Evolutionary conservation across 2,797 vertebrate genomes (phyloP).

Genomic region (Cheirogaleus major): DNA sequence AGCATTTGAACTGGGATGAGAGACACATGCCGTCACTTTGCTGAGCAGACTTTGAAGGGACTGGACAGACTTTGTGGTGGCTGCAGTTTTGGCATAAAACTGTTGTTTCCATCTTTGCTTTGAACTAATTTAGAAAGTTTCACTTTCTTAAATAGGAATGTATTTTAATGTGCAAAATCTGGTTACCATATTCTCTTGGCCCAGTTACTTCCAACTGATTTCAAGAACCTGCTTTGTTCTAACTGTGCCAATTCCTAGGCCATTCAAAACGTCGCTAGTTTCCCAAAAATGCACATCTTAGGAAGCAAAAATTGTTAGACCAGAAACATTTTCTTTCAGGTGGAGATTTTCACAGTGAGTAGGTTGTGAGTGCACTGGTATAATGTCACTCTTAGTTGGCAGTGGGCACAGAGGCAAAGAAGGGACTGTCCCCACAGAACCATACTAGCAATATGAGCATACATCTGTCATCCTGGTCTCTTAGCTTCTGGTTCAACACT

Average conservation of each 20-base stretch:
- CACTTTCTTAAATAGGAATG: slow-evolving; percentile 53
- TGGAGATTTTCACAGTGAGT: not conserved
- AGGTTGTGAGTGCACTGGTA: not conserved
- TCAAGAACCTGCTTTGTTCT: slow-evolving; percentile 26
- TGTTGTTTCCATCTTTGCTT: slow-evolving; percentile 63
- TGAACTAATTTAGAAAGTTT: slow-evolving; percentile 54
- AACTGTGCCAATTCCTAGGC: not conserved
- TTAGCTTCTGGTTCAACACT: not conserved
- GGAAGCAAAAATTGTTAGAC: not conserved
- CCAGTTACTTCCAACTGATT: slow-evolving; percentile 30
- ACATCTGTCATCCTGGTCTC: not conserved
- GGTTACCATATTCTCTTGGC: slow-evolving; percentile 31
- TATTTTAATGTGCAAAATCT: slow-evolving; percentile 59
- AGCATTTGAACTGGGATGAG: not conserved
- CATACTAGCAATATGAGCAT: accelerated
- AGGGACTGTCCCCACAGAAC: not conserved
- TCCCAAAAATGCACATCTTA: not conserved
- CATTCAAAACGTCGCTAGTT: not conserved
- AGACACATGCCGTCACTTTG: not conserved
- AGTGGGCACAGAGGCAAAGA: not conserved
- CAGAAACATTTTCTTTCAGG: not conserved
- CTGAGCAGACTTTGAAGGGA: not conserved
- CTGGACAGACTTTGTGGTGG: slow-evolving; percentile 17
- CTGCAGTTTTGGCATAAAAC: slow-evolving; percentile 51
- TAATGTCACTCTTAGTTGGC: not conserved